Conservation (phyloP, 2,888 invertebrate species). For the Eristalis intricaria region DNA sequence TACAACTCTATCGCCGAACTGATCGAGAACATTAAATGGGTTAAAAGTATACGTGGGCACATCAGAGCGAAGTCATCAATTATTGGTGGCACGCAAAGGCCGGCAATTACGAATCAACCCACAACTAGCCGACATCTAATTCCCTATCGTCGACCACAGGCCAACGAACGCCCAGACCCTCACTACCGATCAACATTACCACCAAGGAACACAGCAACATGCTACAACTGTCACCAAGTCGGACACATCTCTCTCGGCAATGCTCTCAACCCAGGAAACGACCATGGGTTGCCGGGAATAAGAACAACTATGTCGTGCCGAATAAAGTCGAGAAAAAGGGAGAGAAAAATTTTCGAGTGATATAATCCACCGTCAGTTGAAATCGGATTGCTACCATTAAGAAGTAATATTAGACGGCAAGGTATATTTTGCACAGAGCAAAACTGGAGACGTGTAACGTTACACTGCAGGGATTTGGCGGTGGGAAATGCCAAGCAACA, state of each 20-base stretch:
- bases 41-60: too few species aligned
- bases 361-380: background rate
- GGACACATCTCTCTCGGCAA: conserved; percentile 16
- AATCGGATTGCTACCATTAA: conserved; percentile 1
- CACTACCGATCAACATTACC: background rate
- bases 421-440: background rate
- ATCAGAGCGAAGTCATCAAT: too few species aligned
- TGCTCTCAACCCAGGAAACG: conserved; percentile 12
- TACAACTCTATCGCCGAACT: too few species aligned
- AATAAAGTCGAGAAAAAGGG: background rate
- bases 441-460: too few species aligned
- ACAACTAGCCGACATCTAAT: background rate
- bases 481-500: too few species aligned
- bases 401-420: background rate
- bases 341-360: background rate
- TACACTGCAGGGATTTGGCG: too few species aligned
- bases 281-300: background rate
- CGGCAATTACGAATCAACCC: too few species aligned
- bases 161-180: background rate
- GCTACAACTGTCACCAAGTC: too few species aligned
- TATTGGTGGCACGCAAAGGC: too few species aligned
- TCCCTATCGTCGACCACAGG: background rate
- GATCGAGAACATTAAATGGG: too few species aligned
- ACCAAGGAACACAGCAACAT: background rate
- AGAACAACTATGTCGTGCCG: background rate